A percentile compares a stretch with the other conserved stretches of the same genome.
These are phyloP conservation scores for Cistogaster globosa DNA, from an alignment of 2,888 invertebrate genomes.

Conservation along the genomic window DNA sequence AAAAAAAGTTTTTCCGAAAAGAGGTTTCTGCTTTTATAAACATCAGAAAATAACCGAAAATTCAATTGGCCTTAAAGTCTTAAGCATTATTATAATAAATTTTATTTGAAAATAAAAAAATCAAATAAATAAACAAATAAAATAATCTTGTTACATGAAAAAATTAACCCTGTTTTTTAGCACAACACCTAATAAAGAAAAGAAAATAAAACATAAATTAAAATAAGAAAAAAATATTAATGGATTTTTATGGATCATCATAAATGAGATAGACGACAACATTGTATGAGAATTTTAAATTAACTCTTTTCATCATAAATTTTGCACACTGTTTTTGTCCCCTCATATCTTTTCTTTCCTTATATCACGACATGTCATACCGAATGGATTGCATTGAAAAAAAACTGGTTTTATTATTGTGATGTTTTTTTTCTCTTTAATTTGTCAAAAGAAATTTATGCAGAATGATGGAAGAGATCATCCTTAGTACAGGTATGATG, in stretches of 20 bases:
- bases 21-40: too few species aligned
- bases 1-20: too few species aligned
- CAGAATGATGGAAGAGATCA: slow-evolving; percentile 65
- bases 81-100: background rate
- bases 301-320: slow-evolving; percentile 49
- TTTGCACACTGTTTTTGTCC: slow-evolving; percentile 38
- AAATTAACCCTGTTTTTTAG: background rate
- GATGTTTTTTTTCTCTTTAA: slow-evolving; percentile 29
- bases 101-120: background rate
- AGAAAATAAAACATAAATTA: background rate
- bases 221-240: slow-evolving; percentile 40
- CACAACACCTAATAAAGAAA: slow-evolving; percentile 10
- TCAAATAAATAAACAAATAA: too few species aligned
- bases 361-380: slow-evolving; percentile 43
- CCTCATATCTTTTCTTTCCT: slow-evolving; percentile 40
- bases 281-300: slow-evolving; percentile 64
- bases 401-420: slow-evolving; percentile 59
- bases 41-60: too few species aligned
- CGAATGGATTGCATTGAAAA: slow-evolving; percentile 26
- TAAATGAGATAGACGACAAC: slow-evolving; percentile 50
- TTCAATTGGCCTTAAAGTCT: too few species aligned
- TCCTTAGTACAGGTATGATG: slow-evolving; percentile 45
- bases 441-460: slow-evolving; percentile 60
- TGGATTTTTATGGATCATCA: slow-evolving; percentile 65
- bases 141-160: background rate